Evolutionary conservation across 2,113 vertebrate genomes (phyloP).

Genomic region (Geococcyx californianus): DNA sequence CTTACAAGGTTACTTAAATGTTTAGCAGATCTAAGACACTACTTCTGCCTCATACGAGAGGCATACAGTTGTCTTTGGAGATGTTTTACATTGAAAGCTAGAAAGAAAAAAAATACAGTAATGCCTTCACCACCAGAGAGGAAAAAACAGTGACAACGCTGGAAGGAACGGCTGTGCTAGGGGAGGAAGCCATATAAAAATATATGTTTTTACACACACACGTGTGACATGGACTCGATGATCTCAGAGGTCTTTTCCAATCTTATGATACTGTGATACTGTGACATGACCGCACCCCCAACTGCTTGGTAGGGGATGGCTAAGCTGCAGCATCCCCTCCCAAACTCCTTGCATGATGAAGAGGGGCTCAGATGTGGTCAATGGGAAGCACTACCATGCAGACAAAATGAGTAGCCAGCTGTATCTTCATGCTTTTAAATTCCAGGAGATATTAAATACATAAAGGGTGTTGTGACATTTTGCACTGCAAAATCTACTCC

Average conservation of each 20-base stretch:
- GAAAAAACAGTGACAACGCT: background rate
- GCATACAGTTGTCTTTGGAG: background rate
- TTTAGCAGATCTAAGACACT: background rate
- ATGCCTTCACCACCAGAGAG: accelerated
- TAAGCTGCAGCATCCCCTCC: background rate
- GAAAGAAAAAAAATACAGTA: background rate
- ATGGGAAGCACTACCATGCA: background rate
- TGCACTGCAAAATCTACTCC: background rate
- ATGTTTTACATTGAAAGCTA: background rate
- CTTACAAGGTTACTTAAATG: background rate
- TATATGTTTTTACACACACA: accelerated
- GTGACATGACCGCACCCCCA: no score
- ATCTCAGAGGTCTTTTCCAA: no score
- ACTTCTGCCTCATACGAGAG: background rate
- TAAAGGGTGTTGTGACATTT: background rate
- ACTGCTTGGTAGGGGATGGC: no score
- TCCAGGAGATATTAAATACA: background rate
- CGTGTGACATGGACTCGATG: background rate
- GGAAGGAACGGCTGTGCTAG: background rate
- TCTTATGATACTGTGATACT: no score
- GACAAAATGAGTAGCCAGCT: background rate
- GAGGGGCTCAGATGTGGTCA: background rate
- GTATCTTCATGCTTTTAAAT: background rate
- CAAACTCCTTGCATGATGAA: accelerated
- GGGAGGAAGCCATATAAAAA: background rate